Percentiles rank a stretch among this genome's conserved stretches.
Conservation (phyloP, 2,888 invertebrate genomes). For the Neoaliturus tenellus region DNA sequence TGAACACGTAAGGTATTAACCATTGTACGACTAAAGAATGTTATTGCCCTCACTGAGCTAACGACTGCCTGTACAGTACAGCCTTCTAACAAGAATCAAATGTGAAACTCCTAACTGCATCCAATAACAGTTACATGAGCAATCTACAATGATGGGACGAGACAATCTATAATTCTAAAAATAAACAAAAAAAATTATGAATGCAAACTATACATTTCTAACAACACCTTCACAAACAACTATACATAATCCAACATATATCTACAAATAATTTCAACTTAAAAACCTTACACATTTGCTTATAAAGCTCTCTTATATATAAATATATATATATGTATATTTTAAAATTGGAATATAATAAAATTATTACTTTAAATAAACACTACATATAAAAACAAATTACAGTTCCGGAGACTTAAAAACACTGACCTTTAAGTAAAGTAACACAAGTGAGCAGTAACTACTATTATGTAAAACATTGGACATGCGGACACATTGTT, state of each 20-base stretch:
- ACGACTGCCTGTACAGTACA: conserved; percentile 8
- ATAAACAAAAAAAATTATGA: neutral
- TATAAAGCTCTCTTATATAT: conserved; percentile 40
- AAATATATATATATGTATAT: conserved; percentile 28
- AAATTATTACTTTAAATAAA: neutral
- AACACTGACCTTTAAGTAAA: neutral
- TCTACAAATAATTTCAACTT: conserved; percentile 37
- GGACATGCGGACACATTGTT: neutral
- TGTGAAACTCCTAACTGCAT: too few relatives aligned
- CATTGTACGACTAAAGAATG: conserved; percentile 47
- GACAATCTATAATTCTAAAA: conserved; percentile 21
- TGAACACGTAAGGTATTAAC: conserved; percentile 50
- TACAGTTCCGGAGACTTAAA: conserved; percentile 6
- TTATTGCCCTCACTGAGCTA: conserved; percentile 50
- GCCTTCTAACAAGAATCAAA: conserved; percentile 10
- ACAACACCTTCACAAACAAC: conserved; percentile 48
- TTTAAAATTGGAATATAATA: conserved; percentile 7
- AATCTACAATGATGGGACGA: conserved; percentile 28
- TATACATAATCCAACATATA: conserved; percentile 43
- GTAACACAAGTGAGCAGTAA: neutral
- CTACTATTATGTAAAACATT: neutral
- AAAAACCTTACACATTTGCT: conserved; percentile 23
- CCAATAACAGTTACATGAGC: conserved; percentile 18
- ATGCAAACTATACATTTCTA: conserved; percentile 44
- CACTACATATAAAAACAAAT: neutral